Conservation (phyloP, 2,797 vertebrate species). For the Sebastes aleutianus region DNA sequence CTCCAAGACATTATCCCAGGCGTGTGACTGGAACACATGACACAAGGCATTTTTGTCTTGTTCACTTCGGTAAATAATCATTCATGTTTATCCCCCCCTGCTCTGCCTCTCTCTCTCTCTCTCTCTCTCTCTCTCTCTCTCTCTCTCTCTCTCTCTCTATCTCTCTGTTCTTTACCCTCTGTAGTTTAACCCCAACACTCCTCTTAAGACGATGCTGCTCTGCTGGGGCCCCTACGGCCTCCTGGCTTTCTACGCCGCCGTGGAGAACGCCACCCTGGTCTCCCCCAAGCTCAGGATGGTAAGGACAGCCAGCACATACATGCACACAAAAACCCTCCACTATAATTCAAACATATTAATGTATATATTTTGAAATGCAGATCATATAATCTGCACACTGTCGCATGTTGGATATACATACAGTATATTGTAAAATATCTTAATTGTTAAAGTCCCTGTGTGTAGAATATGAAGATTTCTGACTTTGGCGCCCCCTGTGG, state of each 20-base stretch:
- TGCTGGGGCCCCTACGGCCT: slow-evolving; percentile 95
- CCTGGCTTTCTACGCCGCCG: slow-evolving; percentile 87
- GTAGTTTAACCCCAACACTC: slow-evolving; percentile 91
- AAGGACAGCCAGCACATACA: slow-evolving; percentile 20
- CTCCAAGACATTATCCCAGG: slow-evolving; percentile 54
- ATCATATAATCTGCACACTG: neutral
- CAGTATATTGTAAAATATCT: neutral
- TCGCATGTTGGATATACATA: neutral
- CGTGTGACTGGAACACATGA: slow-evolving; percentile 67
- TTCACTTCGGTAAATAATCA: slow-evolving; percentile 12
- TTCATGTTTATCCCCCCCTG: neutral
- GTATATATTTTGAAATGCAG: neutral
- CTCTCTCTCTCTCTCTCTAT: slow-evolving; percentile 6
- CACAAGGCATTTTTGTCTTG: slow-evolving; percentile 35
- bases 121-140: slow-evolving; percentile 5
- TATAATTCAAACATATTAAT: neutral
- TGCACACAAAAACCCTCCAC: neutral
- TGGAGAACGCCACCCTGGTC: slow-evolving; percentile 87
- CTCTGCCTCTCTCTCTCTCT: slow-evolving; percentile 4
- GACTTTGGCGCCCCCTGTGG: neutral
- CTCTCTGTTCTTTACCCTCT: slow-evolving; percentile 14
- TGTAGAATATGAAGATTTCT: neutral
- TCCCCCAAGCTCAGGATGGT: slow-evolving; percentile 96
- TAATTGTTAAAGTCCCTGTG: neutral
- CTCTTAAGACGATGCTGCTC: slow-evolving; percentile 87